Percentiles rank a stretch among this genome's conserved stretches.
Evolutionary conservation across 2,888 invertebrate species (phyloP).

Genomic region (Aromia moschata): DNA sequence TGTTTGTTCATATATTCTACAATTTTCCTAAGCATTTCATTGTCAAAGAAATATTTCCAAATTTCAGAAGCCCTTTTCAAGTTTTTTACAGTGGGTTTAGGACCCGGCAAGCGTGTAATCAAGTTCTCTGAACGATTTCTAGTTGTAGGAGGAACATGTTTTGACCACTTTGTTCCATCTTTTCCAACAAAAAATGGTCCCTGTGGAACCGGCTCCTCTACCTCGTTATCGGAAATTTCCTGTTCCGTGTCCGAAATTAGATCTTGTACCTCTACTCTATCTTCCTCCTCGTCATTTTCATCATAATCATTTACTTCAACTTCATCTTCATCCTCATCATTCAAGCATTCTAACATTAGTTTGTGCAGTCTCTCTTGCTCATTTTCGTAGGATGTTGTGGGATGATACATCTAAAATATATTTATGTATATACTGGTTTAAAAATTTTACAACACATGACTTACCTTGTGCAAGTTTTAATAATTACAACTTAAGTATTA

Average conservation of each 20-base stretch:
- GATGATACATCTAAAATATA: not conserved
- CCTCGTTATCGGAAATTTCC: conserved; percentile 22
- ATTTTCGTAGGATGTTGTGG: not conserved
- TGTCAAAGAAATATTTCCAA: conserved; percentile 23
- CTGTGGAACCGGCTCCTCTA: conserved; percentile 3
- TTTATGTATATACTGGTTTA: not conserved
- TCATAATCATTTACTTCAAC: conserved; percentile 11
- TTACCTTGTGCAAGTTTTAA: not conserved
- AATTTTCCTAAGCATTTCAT: conserved; percentile 19
- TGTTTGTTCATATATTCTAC: conserved; percentile 24
- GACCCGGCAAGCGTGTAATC: conserved; percentile 11
- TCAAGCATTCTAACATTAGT: conserved; percentile 25
- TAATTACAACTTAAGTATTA: not conserved
- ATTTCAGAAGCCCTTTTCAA: conserved; percentile 24
- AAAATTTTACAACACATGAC: not conserved
- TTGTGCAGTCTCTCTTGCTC: conserved; percentile 19
- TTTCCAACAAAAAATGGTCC: conserved; percentile 15
- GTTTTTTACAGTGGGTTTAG: conserved; percentile 19
- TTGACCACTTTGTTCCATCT: conserved; percentile 14
- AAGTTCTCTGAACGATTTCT: conserved; percentile 17
- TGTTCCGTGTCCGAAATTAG: conserved; percentile 19
- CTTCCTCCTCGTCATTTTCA: conserved; percentile 19
- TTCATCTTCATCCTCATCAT: conserved; percentile 15
- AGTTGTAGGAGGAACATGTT: conserved; percentile 22
- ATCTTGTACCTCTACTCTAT: conserved; percentile 4